Base-by-base conservation (phyloP, 2,797 vertebrate species). In the Thaleichthys pacificus region DNA sequence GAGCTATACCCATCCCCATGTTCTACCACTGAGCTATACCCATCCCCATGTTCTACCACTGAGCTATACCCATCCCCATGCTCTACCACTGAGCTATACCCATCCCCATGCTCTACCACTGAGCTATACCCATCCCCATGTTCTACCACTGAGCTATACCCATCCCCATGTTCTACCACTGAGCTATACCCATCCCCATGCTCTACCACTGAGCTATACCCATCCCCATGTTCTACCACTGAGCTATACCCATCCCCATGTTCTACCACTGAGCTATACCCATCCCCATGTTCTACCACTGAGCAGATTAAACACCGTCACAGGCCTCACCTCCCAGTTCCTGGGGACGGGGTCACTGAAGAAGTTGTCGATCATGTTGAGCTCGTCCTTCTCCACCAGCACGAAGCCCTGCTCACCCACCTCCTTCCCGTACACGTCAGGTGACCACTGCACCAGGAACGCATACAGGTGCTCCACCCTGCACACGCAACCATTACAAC, bases 351-450 rank as follows among this genome's bases (percentile, higher is more conserved):
- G 97, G 77, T 97, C 96, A 73, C 97, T 96, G 90, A 98, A 99
- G 92, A 99, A 99, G 90, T 98, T 97, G 88, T 99, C 98, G 0
- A 99, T 97, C 96, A 99, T 97, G 84, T 96, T 94, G 83, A 99
- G 93, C 74, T 99, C 97, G 15, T 98, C 97, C 81, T 98, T 99
- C 86, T 99, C 96, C 71, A 99, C 97, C 66, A 99, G 94, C 1
- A 99, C 94, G 38, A 99, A 99, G 68, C 98, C 98, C 83, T 98
- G 97, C 72, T 99, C 97, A 77, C 97, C 95, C 67, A 96, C 97
- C 73, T 99, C 98, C 86, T 97, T 98, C 54, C 98, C 97, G 24
- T 99, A 99, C 42, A 97, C 93, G 35, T 99, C 97, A 4, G 98
- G 98, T 81, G 97, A 99, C 95, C 97, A 99, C 78, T 99, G 98